Base-by-base conservation (phyloP, 1,140 invertebrate species). In the Metaphire vulgaris region DNA sequence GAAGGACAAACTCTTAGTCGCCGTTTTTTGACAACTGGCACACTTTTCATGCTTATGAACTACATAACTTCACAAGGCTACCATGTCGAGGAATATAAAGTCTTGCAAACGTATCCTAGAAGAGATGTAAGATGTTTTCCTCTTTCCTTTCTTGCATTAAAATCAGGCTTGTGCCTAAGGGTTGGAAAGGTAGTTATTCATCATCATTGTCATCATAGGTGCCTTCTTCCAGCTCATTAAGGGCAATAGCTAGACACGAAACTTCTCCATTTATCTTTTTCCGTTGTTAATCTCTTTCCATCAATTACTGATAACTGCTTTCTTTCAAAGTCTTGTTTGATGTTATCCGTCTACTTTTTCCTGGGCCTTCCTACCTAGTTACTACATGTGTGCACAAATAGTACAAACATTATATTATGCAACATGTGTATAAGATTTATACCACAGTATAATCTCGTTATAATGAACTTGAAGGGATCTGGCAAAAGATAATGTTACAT, bases 41-140 rank as follows among this genome's bases (percentile, higher is more conserved):
- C 89, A 74, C 84, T 95, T 34, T 86, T 89, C 88, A 90, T 90
- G 77, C 87, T 97, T 80, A 87, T 96, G 78, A 92, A 95, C 86
- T 96, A 90, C 87, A 89, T 96, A 34, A 90, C 91, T 65, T 92
- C 93, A 30, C 89, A 93, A 88, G 94, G 94, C 67, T 96, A 91
- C 87, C 91, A 92, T 74, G 89, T 90, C 78, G 91, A 92, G 82
- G 92, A 95, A 82, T 96, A 91, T 84, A 97, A 96, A 89, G 90
- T 96, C 69, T 91, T 96, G 79, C 91, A 91, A 80, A 93, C 92
- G 83, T 96, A 92, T 92, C 95, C 95, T 83, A 90, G 94, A 84
- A 91, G 91, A 89, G 94, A 96, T 90, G 83, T 85, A 80, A 84
- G 83, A 81, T 64, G 56, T 56, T 12, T 21, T 12, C 6, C 6